Conservation (phyloP, 2,888 invertebrate species). For the Didymodactylos carnosus region DNA sequence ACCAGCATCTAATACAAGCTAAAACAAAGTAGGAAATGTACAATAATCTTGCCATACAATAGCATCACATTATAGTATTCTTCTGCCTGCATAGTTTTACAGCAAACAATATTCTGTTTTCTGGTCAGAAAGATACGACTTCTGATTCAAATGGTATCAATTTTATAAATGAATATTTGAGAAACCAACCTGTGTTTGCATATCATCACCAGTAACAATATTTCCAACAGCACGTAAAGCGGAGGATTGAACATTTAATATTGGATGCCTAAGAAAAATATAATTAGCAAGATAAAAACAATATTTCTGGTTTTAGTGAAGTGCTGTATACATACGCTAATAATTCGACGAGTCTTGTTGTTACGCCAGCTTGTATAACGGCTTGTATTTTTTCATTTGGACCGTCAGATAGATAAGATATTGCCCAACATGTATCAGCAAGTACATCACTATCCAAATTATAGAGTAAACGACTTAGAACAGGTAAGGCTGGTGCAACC, state of each 20-base stretch:
- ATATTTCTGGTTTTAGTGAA: no score
- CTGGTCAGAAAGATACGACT: no score
- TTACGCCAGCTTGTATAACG: constrained; percentile 82
- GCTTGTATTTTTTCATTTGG: constrained; percentile 92
- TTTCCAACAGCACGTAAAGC: constrained; percentile 84
- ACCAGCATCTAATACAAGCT: constrained; percentile 13
- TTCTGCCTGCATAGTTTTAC: no score
- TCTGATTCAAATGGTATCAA: neutral
- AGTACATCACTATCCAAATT: constrained; percentile 48
- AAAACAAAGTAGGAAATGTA: neutral
- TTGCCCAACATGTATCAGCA: constrained; percentile 84
- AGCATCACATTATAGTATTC: no score
- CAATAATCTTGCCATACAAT: neutral
- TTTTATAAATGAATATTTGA: neutral
- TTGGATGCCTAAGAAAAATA: neutral
- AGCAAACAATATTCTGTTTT: no score
- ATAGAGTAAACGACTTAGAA: neutral
- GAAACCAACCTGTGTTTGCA: constrained; percentile 75
- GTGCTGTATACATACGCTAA: constrained; percentile 40
- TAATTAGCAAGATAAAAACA: neutral
- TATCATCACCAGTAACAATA: constrained; percentile 85
- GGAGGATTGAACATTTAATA: constrained; percentile 29
- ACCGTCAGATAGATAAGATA: constrained; percentile 82
- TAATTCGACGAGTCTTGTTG: constrained; percentile 53
- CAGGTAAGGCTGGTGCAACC: neutral